phyloP scores from a whole-genome alignment of 2,113 vertebrate genomes.

The Scalopus aquaticus region DNA sequence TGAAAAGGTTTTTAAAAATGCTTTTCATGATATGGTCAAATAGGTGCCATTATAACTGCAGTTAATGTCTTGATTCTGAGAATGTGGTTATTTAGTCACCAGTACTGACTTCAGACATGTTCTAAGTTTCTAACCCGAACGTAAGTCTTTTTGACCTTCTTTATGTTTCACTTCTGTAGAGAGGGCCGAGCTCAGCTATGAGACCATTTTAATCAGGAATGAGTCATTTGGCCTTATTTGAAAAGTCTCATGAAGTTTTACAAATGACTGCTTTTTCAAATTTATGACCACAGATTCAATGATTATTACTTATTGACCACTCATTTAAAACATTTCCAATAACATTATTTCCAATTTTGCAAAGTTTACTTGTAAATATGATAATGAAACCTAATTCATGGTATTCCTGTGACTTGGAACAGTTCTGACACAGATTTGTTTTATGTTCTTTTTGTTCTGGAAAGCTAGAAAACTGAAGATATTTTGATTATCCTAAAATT shows the following conservation, averaged over 20 bases:
- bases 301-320: conserved; percentile 41
- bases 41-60: not conserved
- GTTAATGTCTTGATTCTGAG: conserved; percentile 28
- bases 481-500: conserved; percentile 8
- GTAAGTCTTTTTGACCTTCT: conserved; percentile 51
- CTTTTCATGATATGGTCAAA: not conserved
- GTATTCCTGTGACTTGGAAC: not conserved
- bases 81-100: conserved; percentile 26
- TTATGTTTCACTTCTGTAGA: conserved; percentile 71
- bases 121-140: conserved; percentile 45
- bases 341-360: not conserved
- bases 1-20: too few species aligned
- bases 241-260: conserved; percentile 45
- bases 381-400: conserved; percentile 15
- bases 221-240: conserved; percentile 58
- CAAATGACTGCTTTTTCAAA: conserved; percentile 60
- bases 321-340: conserved; percentile 48
- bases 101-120: conserved; percentile 24
- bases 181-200: not conserved
- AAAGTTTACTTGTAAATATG: conserved; percentile 35
- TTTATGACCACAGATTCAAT: conserved; percentile 44
- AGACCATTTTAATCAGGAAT: conserved; percentile 42
- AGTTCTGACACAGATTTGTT: not conserved
- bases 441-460: not conserved
- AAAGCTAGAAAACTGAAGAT: conserved; percentile 11